These are phyloP conservation scores for Amblyteles armatorius DNA, from an alignment of 2,888 invertebrate species.

Conservation along the genomic window DNA sequence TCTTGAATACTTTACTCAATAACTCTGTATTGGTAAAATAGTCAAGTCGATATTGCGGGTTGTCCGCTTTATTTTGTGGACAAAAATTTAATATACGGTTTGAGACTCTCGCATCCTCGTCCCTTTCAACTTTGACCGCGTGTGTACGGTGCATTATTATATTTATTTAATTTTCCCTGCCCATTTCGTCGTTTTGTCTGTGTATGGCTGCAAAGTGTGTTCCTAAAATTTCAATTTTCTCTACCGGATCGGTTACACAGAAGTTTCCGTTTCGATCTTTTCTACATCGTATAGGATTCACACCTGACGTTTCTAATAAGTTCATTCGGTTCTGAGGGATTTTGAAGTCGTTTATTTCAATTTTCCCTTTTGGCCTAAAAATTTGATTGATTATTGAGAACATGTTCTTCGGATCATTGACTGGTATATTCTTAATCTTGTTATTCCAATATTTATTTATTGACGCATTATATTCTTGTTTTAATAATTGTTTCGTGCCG, in stretches of 20 bases:
- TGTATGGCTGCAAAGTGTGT: constrained; percentile 3
- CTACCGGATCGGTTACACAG: not conserved
- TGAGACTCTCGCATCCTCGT: not conserved
- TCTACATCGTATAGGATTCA: not conserved
- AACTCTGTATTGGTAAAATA: constrained; percentile 16
- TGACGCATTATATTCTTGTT: constrained; percentile 24
- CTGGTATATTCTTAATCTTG: constrained; percentile 26
- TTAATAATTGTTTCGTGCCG: constrained; percentile 9
- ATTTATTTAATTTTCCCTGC: not conserved
- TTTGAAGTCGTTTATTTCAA: constrained; percentile 1
- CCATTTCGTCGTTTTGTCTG: constrained; percentile 25
- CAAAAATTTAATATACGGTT: not conserved
- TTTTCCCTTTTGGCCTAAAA: constrained; percentile 24
- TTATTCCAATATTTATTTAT: constrained; percentile 17
- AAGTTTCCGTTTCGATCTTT: not conserved
- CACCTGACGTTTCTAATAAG: not conserved
- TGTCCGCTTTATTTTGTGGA: not conserved
- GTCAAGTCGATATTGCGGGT: not conserved
- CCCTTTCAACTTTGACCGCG: not conserved
- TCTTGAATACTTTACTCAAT: constrained; percentile 49
- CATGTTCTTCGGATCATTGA: constrained; percentile 18
- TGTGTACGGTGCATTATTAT: not conserved
- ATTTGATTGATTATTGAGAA: constrained; percentile 46
- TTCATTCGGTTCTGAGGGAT: not conserved
- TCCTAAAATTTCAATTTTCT: constrained; percentile 26